These are phyloP conservation scores for Desmodus rotundus DNA, from an alignment of 2,113 vertebrate species.

Conservation along the genomic window DNA sequence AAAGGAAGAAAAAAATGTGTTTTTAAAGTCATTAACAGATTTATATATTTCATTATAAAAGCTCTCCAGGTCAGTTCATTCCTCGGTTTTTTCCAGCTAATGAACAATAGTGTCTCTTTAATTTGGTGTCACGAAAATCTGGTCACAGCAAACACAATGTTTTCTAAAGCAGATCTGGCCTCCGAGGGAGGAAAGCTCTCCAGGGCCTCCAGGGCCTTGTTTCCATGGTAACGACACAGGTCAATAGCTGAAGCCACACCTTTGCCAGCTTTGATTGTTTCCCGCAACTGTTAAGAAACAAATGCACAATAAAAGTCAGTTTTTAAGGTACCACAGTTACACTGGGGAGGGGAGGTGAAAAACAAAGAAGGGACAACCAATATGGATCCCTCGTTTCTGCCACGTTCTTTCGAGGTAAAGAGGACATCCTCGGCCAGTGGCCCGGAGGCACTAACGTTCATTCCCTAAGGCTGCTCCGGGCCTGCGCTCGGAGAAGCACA, in stretches of 20 bases:
- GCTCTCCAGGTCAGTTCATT: not conserved
- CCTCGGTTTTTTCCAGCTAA: not conserved
- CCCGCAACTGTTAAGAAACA: slow-evolving; percentile 89
- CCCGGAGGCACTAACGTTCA: slow-evolving; percentile 20
- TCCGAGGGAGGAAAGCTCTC: slow-evolving; percentile 93
- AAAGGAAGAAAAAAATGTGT: slow-evolving; percentile 8
- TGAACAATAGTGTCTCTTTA: slow-evolving; percentile 44
- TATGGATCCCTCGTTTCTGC: not conserved
- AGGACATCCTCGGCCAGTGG: not conserved
- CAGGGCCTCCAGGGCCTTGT: slow-evolving; percentile 94
- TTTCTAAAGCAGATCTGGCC: slow-evolving; percentile 95
- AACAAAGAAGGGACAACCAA: not conserved
- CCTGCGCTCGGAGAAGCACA: not conserved
- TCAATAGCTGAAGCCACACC: slow-evolving; percentile 95
- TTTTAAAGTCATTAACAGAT: slow-evolving; percentile 47
- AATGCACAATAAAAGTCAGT: slow-evolving; percentile 73
- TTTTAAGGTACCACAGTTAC: slow-evolving; percentile 24
- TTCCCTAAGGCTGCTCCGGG: not conserved
- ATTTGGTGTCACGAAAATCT: slow-evolving; percentile 86
- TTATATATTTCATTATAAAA: slow-evolving; percentile 13
- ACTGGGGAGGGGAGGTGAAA: not conserved
- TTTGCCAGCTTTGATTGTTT: slow-evolving; percentile 91
- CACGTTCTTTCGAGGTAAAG: not conserved
- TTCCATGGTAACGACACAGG: slow-evolving; percentile 96
- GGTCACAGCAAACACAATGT: slow-evolving; percentile 92